These are phyloP conservation scores for Alosa alosa DNA, from an alignment of 2,113 vertebrate genomes.

Conservation along the genomic window DNA sequence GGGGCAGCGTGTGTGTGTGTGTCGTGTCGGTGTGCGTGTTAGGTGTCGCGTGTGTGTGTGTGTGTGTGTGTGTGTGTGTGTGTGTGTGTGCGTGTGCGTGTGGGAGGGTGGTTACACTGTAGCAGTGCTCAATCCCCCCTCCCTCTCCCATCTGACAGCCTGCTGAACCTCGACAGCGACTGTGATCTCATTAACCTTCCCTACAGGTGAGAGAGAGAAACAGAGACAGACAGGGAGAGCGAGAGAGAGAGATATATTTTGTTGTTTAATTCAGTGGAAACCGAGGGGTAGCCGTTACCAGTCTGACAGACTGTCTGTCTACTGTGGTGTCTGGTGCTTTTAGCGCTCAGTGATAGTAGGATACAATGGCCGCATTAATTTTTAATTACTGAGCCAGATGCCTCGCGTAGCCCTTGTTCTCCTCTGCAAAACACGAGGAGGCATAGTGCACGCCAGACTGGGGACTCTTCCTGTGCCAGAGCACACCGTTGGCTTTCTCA, in stretches of 20 bases:
- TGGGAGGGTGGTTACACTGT: not conserved
- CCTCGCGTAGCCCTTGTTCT: conserved; percentile 1
- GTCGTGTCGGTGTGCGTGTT: not conserved
- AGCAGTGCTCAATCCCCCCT: not conserved
- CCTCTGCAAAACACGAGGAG: not conserved
- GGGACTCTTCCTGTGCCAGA: not conserved
- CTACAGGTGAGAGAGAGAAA: not conserved
- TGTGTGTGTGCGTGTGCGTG: not conserved
- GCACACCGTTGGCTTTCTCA: not conserved
- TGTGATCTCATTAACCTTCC: conserved; percentile 3
- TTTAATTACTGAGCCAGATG: conserved; percentile 17
- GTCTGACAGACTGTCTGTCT: not conserved
- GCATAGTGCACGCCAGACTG: not conserved
- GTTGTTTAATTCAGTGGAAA: not conserved
- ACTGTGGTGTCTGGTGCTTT: not conserved
- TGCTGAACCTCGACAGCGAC: not conserved
- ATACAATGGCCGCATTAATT: conserved; percentile 16
- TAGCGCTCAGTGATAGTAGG: not conserved
- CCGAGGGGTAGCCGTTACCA: not conserved
- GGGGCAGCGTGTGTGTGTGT: no score
- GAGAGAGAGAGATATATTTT: not conserved
- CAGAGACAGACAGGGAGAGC: not conserved
- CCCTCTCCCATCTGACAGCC: not conserved
- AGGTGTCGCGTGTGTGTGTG: not conserved
- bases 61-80: not conserved